phyloP scores from a whole-genome alignment of 53 echinoderm and acorn worm genomes.

The Pentamera pediparva region DNA sequence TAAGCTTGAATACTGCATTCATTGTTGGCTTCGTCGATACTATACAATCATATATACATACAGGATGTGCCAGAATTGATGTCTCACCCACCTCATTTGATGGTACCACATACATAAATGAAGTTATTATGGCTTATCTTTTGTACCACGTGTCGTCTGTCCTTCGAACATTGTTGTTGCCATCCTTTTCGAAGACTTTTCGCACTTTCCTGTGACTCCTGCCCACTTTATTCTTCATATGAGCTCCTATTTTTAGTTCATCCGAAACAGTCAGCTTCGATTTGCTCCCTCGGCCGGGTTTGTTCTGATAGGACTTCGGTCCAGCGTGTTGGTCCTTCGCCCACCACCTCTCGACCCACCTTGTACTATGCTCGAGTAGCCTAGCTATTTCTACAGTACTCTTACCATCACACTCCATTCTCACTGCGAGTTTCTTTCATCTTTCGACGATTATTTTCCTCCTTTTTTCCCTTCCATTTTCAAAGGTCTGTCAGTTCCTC shows the following conservation, averaged over 20 bases:
- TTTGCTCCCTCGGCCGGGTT: no score
- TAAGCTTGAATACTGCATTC: no score
- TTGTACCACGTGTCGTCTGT: neutral
- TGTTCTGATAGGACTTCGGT: neutral
- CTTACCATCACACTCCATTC: neutral
- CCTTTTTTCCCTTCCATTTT: neutral
- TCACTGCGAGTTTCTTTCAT: neutral
- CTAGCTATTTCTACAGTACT: neutral
- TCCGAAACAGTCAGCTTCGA: neutral
- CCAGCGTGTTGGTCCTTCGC: neutral
- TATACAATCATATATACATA: no score
- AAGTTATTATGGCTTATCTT: neutral
- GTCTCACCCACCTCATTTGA: neutral
- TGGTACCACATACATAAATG: neutral
- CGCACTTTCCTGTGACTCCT: neutral
- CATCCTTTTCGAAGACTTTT: slow-evolving; percentile 20
- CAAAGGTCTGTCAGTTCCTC: neutral
- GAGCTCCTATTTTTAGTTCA: neutral
- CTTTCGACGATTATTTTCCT: no score
- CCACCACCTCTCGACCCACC: neutral
- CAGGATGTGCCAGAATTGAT: neutral
- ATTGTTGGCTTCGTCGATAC: no score
- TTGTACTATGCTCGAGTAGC: no score
- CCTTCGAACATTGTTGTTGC: neutral
- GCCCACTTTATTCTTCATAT: neutral